These are phyloP conservation scores for Marronus borbonicus DNA, from an alignment of 2,888 invertebrate genomes.

Conservation along the genomic window DNA sequence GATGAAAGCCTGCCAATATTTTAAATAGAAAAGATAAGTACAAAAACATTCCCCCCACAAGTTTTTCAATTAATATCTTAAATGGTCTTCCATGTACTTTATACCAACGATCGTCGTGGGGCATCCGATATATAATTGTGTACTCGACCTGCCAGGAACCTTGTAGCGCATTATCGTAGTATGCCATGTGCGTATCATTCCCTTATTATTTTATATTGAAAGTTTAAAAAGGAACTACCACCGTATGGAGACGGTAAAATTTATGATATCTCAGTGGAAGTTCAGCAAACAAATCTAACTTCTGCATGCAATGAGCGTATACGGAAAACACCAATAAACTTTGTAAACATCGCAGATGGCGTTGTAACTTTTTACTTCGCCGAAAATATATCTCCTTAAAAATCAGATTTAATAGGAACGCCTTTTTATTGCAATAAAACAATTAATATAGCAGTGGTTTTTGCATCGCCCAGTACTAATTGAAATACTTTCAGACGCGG, in stretches of 20 bases:
- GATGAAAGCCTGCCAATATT: no score
- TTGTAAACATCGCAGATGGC: slow-evolving; percentile 14
- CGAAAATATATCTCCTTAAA: neutral
- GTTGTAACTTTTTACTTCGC: slow-evolving; percentile 17
- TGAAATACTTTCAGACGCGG: no score
- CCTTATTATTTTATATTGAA: slow-evolving; percentile 25
- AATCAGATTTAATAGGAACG: neutral
- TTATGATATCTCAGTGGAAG: slow-evolving; percentile 1
- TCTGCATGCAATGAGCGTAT: slow-evolving; percentile 6
- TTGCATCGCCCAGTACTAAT: no score
- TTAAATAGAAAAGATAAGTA: no score
- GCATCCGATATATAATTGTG: neutral
- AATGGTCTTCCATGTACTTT: no score
- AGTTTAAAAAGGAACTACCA: slow-evolving; percentile 16
- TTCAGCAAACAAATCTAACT: slow-evolving; percentile 23
- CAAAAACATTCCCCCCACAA: no score
- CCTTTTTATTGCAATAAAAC: no score
- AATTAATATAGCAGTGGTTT: no score
- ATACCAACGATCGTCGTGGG: no score
- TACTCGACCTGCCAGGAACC: neutral
- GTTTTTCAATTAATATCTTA: no score
- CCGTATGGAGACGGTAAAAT: neutral
- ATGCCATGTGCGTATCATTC: slow-evolving; percentile 23
- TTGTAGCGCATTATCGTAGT: neutral
- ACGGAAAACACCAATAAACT: slow-evolving; percentile 8